Evolutionary conservation across 1,140 invertebrate genomes (phyloP).

Genomic region (Drosophila nigromelanica): DNA sequence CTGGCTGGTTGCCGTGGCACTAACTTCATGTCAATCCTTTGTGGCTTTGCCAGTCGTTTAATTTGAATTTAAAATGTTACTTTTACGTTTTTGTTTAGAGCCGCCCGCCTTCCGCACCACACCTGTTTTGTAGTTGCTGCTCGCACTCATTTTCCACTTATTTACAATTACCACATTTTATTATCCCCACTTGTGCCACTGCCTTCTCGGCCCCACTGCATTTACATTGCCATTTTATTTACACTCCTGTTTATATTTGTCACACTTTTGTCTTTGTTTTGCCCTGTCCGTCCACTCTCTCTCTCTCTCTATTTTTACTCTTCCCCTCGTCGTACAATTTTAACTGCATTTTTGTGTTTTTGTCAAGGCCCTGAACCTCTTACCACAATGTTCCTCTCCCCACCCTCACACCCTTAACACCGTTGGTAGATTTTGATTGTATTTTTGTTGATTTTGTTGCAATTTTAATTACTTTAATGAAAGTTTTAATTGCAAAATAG

Average conservation of each 20-base stretch:
- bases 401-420: neutral
- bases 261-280: slow-evolving; percentile 75
- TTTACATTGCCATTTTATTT: slow-evolving; percentile 74
- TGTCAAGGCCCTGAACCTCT: slow-evolving; percentile 64
- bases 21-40: slow-evolving; percentile 82
- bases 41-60: slow-evolving; percentile 80
- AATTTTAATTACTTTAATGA: slow-evolving; percentile 83
- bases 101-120: neutral
- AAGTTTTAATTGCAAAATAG: slow-evolving; percentile 82
- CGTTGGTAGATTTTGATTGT: slow-evolving; percentile 73
- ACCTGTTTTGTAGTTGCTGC: neutral
- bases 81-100: slow-evolving; percentile 66
- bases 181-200: slow-evolving; percentile 46
- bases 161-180: slow-evolving; percentile 83
- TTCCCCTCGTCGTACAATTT: slow-evolving; percentile 46
- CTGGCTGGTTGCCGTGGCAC: slow-evolving; percentile 48
- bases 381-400: slow-evolving; percentile 24
- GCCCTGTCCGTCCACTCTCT: neutral
- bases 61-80: slow-evolving; percentile 83
- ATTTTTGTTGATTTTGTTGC: slow-evolving; percentile 82
- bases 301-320: too few species aligned
- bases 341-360: slow-evolving; percentile 78
- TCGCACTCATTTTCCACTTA: slow-evolving; percentile 78
- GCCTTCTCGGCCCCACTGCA: neutral
- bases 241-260: slow-evolving; percentile 80